A percentile compares a stretch with the other conserved stretches of the same genome.
Evolutionary conservation across 2,888 invertebrate genomes (phyloP).

Genomic region (Schizaphis graminum): DNA sequence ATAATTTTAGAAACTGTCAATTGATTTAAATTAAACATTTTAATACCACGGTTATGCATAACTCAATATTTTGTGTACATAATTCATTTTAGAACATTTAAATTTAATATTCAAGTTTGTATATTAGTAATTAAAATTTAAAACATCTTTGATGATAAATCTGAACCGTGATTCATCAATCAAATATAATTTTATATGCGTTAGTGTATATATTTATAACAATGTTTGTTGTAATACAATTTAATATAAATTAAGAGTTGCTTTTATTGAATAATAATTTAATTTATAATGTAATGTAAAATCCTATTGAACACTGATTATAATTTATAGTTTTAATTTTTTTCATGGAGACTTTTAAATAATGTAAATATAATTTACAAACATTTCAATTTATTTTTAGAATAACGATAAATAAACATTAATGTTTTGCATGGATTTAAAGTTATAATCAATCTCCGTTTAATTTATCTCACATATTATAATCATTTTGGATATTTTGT

Average conservation of each 20-base stretch:
- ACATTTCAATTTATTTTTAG: not conserved
- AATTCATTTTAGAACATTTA: conserved; percentile 1
- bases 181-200: not conserved
- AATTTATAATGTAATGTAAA: not conserved
- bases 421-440: not conserved
- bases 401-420: not conserved
- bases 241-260: conserved; percentile 23
- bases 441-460: not conserved
- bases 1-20: not conserved
- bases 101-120: conserved; percentile 35
- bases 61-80: not conserved
- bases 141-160: conserved; percentile 44
- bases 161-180: conserved; percentile 17
- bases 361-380: not conserved
- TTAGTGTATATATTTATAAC: not conserved
- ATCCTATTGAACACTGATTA: not conserved
- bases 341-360: not conserved
- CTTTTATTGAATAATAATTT: conserved; percentile 33
- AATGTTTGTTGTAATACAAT: not conserved
- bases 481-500: not conserved
- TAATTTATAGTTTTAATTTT: not conserved
- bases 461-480: not conserved
- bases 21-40: conserved; percentile 33
- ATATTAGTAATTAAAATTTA: conserved; percentile 34
- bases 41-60: not conserved